Percentiles rank a stretch among this genome's conserved stretches.
phyloP scores from a whole-genome alignment of 2,888 invertebrate species.

The Caprella mutica region DNA sequence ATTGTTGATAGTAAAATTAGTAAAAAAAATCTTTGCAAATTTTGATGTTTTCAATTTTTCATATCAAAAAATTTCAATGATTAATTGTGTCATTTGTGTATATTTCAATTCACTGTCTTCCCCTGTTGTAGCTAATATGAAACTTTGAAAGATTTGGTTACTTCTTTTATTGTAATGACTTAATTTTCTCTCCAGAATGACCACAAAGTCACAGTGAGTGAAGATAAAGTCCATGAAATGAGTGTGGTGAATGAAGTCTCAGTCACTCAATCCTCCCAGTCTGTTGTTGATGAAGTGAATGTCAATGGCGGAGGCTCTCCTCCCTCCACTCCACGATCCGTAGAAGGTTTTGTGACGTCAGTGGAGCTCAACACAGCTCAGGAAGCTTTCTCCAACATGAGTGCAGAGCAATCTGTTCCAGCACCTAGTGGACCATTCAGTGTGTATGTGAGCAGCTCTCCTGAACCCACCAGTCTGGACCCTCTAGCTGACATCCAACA shows the following conservation, averaged over 20 bases:
- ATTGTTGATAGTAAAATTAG: not conserved
- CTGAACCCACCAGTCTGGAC: conserved; percentile 30
- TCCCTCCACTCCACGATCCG: conserved; percentile 28
- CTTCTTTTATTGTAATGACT: too few relatives aligned
- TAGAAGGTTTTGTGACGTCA: conserved; percentile 33
- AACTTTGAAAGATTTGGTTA: too few relatives aligned
- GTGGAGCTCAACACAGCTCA: conserved; percentile 30
- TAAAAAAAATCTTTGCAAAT: not conserved
- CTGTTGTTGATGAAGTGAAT: not conserved
- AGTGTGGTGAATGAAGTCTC: too few relatives aligned
- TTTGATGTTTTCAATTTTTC: too few relatives aligned
- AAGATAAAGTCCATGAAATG: not conserved
- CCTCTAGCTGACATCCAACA: conserved; percentile 15
- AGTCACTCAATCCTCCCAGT: too few relatives aligned
- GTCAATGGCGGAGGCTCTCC: conserved; percentile 11
- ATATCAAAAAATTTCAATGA: too few relatives aligned
- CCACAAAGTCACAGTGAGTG: not conserved
- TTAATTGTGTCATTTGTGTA: too few relatives aligned
- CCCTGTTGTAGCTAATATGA: too few relatives aligned
- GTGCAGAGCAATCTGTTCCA: conserved; percentile 5
- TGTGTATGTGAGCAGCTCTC: conserved; percentile 33
- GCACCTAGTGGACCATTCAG: conserved; percentile 31
- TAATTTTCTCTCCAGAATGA: too few relatives aligned
- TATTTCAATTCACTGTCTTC: too few relatives aligned
- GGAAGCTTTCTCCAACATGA: conserved; percentile 2